A percentile compares a stretch with the other conserved stretches of the same genome.
Conservation (phyloP, 2,113 vertebrate genomes). For the Cryptomyrus ogoouensis region DNA sequence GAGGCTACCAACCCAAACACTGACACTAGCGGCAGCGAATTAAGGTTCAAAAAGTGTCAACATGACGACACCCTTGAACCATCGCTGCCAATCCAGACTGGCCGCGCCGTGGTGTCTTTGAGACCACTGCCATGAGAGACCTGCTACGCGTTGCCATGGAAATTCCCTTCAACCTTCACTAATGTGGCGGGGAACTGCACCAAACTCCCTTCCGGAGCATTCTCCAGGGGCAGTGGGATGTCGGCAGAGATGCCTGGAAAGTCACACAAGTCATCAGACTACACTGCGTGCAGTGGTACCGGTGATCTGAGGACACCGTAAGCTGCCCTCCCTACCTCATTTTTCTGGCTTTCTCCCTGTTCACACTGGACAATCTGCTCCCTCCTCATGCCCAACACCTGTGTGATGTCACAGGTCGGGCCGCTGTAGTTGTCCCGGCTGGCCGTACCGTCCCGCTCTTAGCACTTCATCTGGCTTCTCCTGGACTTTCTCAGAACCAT, state of each 20-base stretch:
- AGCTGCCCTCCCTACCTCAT: background rate
- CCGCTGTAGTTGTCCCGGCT: background rate
- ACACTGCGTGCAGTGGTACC: slow-evolving; percentile 14
- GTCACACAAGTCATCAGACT: slow-evolving; percentile 26
- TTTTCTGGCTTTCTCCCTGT: background rate
- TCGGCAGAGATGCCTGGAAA: slow-evolving; percentile 25
- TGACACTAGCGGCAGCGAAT: background rate
- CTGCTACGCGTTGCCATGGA: slow-evolving; percentile 20
- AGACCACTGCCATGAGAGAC: background rate
- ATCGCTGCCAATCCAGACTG: background rate
- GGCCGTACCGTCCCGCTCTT: background rate
- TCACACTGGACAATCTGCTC: slow-evolving; percentile 20
- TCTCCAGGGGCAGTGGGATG: slow-evolving; percentile 10
- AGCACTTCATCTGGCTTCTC: background rate
- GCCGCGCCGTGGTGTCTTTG: background rate
- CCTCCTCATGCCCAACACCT: background rate
- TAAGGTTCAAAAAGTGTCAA: background rate
- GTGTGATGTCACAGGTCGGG: background rate
- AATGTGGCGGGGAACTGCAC: slow-evolving; percentile 27
- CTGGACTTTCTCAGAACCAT: background rate
- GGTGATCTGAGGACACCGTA: slow-evolving; percentile 11
- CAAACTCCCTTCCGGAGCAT: slow-evolving; percentile 17
- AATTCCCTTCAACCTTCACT: slow-evolving; percentile 25
- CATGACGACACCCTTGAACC: background rate
- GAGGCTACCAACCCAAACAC: background rate